Percentiles rank a stretch among this genome's conserved stretches.
phyloP scores from a whole-genome alignment of 2,113 vertebrate genomes.

The Nyctereutes procyonoides region DNA sequence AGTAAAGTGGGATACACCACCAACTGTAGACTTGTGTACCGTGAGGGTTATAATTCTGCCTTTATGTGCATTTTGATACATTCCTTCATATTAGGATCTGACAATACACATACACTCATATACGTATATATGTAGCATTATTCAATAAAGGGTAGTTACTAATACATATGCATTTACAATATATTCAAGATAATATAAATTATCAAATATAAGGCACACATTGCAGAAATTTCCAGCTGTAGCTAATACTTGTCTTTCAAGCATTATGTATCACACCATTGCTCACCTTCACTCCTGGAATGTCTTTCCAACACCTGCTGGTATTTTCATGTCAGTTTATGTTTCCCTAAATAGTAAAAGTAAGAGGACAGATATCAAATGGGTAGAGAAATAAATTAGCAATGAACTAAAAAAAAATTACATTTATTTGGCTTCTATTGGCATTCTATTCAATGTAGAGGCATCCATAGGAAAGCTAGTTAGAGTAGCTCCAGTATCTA shows the following conservation, averaged over 20 bases:
- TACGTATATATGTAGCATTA: not conserved
- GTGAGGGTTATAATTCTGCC: not conserved
- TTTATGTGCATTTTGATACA: not conserved
- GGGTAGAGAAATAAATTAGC: not conserved
- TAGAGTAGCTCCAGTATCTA: not conserved
- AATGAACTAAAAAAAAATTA: not conserved
- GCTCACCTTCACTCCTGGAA: not conserved
- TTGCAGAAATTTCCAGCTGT: not conserved
- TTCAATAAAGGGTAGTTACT: not conserved
- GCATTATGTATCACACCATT: not conserved
- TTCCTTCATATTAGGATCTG: not conserved
- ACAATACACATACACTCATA: not conserved
- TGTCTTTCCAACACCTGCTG: not conserved
- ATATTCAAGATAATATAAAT: not conserved
- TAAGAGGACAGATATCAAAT: not conserved
- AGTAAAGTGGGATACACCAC: not conserved
- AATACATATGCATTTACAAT: fast-evolving
- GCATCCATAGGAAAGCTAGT: not conserved
- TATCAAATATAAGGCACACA: not conserved
- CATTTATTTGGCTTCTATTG: not conserved
- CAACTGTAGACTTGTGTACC: not conserved
- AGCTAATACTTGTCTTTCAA: not conserved
- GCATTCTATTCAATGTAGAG: not conserved
- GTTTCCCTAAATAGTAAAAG: not conserved
- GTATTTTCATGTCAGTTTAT: not conserved